phyloP scores from a whole-genome alignment of 2,113 vertebrate species.

The Vidua macroura region DNA sequence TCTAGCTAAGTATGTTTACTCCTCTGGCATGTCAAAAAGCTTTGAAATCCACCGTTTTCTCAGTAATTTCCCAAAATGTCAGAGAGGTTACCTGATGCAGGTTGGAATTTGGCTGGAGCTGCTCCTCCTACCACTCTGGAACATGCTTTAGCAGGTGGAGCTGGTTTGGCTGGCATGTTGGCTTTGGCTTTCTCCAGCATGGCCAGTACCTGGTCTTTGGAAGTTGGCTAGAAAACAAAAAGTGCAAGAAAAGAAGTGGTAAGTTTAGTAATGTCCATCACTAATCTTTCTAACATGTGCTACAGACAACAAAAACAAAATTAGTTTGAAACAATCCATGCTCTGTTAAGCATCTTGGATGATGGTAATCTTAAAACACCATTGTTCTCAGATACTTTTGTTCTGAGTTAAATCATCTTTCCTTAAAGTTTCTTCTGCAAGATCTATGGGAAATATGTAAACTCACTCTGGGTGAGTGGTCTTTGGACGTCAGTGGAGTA shows the following conservation, averaged over 20 bases:
- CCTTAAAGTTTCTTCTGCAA: not conserved
- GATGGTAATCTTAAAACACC: not conserved
- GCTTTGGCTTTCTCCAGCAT: slow-evolving; percentile 95
- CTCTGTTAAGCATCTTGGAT: not conserved
- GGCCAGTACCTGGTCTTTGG: slow-evolving; percentile 92
- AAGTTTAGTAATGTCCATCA: too few species aligned
- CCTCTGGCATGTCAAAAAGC: not conserved
- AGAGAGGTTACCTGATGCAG: slow-evolving; percentile 76
- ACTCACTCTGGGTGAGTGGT: not conserved
- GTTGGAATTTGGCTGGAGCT: slow-evolving; percentile 72
- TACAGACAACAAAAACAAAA: not conserved
- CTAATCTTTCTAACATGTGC: not conserved
- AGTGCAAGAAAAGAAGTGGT: not conserved
- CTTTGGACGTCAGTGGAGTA: accelerated
- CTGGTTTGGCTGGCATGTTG: slow-evolving; percentile 91
- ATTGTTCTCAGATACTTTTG: not conserved
- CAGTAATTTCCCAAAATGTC: not conserved
- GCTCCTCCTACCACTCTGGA: slow-evolving; percentile 74
- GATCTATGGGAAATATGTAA: not conserved
- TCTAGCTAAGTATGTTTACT: not conserved
- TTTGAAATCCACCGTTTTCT: not conserved
- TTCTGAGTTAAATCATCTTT: not conserved
- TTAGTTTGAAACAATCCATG: not conserved
- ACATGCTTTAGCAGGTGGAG: slow-evolving; percentile 73
- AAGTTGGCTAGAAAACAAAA: slow-evolving; percentile 79